A percentile compares a stretch with the other conserved stretches of the same genome.
Conservation (phyloP, 2,797 vertebrate species). For the Melanotaenia nigrans region DNA sequence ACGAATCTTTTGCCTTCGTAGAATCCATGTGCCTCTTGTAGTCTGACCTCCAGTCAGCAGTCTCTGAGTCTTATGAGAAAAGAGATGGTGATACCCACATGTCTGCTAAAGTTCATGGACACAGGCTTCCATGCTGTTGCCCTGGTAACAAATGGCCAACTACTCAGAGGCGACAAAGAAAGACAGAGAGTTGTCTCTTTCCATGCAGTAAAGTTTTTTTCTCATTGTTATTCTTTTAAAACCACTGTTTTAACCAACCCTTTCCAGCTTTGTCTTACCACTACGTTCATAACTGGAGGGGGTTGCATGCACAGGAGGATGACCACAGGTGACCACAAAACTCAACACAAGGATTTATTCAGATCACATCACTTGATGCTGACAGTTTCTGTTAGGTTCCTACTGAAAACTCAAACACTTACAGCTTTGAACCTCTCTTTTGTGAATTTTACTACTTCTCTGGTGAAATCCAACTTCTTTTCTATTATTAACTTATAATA, state of each 20-base stretch:
- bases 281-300: slow-evolving; percentile 41
- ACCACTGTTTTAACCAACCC: slow-evolving; percentile 11
- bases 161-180: slow-evolving; percentile 65
- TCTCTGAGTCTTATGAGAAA: not conserved
- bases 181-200: slow-evolving; percentile 70
- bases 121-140: slow-evolving; percentile 33
- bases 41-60: not conserved
- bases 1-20: not conserved
- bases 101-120: slow-evolving; percentile 11
- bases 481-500: slow-evolving; percentile 37
- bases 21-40: not conserved
- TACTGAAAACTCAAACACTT: slow-evolving; percentile 35
- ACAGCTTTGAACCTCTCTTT: slow-evolving; percentile 59
- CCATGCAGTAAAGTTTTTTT: slow-evolving; percentile 18
- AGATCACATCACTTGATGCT: slow-evolving; percentile 73
- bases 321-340: slow-evolving; percentile 3
- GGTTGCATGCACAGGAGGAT: slow-evolving; percentile 25
- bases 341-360: slow-evolving; percentile 45
- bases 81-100: not conserved
- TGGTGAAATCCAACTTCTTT: slow-evolving; percentile 41
- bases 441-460: slow-evolving; percentile 41
- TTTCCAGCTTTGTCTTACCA: not conserved
- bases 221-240: too few relatives aligned
- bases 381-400: slow-evolving; percentile 59
- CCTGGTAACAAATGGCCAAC: slow-evolving; percentile 51